Evolutionary conservation across 2,888 invertebrate species (phyloP).

Genomic region (Drosophila anomelani): DNA sequence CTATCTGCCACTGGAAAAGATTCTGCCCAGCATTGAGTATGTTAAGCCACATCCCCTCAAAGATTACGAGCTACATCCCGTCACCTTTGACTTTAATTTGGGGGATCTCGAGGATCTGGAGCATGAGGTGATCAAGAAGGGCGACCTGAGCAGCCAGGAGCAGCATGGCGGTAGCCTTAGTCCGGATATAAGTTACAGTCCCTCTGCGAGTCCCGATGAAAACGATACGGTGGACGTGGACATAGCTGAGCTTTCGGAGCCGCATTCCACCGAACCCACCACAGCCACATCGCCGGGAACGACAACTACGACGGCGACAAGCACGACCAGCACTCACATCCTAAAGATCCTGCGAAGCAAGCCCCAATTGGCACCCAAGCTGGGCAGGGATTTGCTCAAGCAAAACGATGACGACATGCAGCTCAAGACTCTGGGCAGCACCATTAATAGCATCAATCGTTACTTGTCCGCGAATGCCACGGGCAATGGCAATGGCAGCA

Average conservation of each 20-base stretch:
- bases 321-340: slow-evolving; percentile 75
- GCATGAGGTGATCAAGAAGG: slow-evolving; percentile 81
- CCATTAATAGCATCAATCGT: slow-evolving; percentile 82
- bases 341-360: slow-evolving; percentile 81
- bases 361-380: slow-evolving; percentile 69
- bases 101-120: slow-evolving; percentile 84
- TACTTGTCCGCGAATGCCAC: slow-evolving; percentile 66
- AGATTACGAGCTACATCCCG: slow-evolving; percentile 82
- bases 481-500: slow-evolving; percentile 38
- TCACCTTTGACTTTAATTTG: slow-evolving; percentile 83
- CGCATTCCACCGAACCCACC: slow-evolving; percentile 32
- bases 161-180: slow-evolving; percentile 67
- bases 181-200: slow-evolving; percentile 51
- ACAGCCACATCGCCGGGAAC: slow-evolving; percentile 40
- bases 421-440: slow-evolving; percentile 75
- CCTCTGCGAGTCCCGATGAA: slow-evolving; percentile 63
- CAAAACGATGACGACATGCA: slow-evolving; percentile 78
- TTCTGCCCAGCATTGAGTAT: slow-evolving; percentile 71
- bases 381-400: slow-evolving; percentile 78
- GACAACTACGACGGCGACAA: slow-evolving; percentile 15
- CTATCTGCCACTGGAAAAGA: slow-evolving; percentile 77
- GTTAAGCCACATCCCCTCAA: slow-evolving; percentile 76
- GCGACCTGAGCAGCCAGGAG: slow-evolving; percentile 81
- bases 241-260: slow-evolving; percentile 49
- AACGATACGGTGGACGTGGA: slow-evolving; percentile 61